These are phyloP conservation scores for Conger conger DNA, from an alignment of 2,113 vertebrate species.

Conservation along the genomic window DNA sequence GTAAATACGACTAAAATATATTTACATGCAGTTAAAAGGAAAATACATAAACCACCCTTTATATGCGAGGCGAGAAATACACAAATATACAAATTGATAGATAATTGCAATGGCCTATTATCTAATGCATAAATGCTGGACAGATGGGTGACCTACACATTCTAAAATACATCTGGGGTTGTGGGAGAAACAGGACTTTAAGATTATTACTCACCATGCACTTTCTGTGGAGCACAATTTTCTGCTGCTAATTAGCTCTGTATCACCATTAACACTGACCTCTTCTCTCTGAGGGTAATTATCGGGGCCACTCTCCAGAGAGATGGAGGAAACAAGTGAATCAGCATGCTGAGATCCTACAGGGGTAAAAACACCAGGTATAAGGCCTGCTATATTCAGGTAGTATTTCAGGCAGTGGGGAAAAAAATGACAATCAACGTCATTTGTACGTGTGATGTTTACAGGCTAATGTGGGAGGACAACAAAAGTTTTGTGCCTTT, in stretches of 20 bases:
- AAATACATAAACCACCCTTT: too few species aligned
- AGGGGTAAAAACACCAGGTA: background rate
- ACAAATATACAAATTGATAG: background rate
- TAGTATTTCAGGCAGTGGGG: background rate
- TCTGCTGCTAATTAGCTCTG: slow-evolving; percentile 44
- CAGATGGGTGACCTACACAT: background rate
- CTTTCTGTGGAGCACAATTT: slow-evolving; percentile 34
- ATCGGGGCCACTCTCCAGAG: slow-evolving; percentile 33
- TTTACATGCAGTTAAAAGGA: too few species aligned
- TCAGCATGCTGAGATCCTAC: slow-evolving; percentile 22
- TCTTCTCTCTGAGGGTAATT: slow-evolving; percentile 39
- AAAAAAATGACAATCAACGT: background rate
- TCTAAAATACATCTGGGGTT: background rate
- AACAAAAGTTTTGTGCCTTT: background rate
- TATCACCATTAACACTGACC: slow-evolving; percentile 30
- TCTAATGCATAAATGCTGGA: background rate
- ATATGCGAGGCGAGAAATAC: background rate
- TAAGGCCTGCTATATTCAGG: background rate
- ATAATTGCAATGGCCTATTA: background rate
- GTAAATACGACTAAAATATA: too few species aligned
- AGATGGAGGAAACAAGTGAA: slow-evolving; percentile 22
- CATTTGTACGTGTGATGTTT: background rate
- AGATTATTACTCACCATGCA: slow-evolving; percentile 31
- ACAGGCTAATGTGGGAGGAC: background rate
- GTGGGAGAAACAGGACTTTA: background rate